Conservation (phyloP, 2,113 vertebrate genomes). For the Rhineura floridana region DNA sequence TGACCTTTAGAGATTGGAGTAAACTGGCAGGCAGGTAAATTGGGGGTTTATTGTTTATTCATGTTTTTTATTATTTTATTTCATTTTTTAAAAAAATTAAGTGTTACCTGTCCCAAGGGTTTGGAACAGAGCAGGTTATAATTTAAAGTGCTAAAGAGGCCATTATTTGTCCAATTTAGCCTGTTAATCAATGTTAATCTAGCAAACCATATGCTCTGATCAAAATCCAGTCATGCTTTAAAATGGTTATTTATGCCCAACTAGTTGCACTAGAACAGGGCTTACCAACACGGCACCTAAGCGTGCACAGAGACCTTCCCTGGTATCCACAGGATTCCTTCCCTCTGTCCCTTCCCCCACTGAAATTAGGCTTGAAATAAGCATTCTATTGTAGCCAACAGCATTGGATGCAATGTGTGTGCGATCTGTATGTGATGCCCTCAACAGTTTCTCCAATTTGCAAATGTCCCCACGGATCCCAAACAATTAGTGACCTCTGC, state of each 20-base stretch:
- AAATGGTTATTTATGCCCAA: neutral
- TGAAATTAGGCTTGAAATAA: too few relatives aligned
- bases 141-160: neutral
- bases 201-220: neutral
- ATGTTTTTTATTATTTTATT: neutral
- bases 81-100: neutral
- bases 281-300: neutral
- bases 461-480: too few relatives aligned
- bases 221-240: neutral
- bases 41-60: neutral
- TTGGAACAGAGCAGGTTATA: neutral
- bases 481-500: too few relatives aligned
- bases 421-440: too few relatives aligned
- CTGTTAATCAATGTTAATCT: neutral
- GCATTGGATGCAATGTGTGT: too few relatives aligned
- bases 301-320: too few relatives aligned
- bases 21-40: too few relatives aligned
- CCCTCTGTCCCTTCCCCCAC: too few relatives aligned
- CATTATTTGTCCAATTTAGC: neutral
- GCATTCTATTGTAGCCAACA: too few relatives aligned
- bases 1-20: neutral
- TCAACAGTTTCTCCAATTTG: too few relatives aligned
- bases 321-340: too few relatives aligned
- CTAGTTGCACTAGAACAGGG: neutral
- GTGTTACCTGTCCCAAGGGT: conserved; percentile 16